Evolutionary conservation across 2,888 invertebrate species (phyloP).

Genomic region (Druceiella hillmani): DNA sequence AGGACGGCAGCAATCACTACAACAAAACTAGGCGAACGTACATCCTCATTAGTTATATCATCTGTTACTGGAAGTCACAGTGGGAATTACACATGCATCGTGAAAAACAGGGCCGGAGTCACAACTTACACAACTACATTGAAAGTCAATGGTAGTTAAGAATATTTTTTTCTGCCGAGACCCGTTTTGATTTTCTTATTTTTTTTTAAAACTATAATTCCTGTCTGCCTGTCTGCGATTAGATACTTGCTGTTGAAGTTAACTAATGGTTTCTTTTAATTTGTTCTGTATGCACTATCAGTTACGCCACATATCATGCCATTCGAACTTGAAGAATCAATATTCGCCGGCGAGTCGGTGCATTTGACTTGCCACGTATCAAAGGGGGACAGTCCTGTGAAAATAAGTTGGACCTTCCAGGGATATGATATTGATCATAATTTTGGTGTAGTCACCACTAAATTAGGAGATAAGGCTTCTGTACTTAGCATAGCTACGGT

Average conservation of each 20-base stretch:
- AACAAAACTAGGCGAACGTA: conserved; percentile 58
- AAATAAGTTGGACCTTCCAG: conserved; percentile 65
- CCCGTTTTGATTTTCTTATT: too few species aligned
- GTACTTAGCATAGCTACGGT: conserved; percentile 55
- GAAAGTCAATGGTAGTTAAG: conserved; percentile 75
- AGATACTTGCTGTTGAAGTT: conserved; percentile 5
- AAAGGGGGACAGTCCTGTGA: conserved; percentile 67
- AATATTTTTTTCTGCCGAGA: too few species aligned
- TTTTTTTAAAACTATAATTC: not conserved
- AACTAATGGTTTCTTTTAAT: conserved; percentile 4
- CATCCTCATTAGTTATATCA: conserved; percentile 63
- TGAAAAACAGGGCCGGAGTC: conserved; percentile 62
- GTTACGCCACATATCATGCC: conserved; percentile 61
- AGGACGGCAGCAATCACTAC: conserved; percentile 39
- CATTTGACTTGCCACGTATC: conserved; percentile 62
- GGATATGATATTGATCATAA: conserved; percentile 54
- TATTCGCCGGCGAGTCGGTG: conserved; percentile 62
- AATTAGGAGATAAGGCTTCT: conserved; percentile 51
- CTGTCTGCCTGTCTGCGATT: not conserved
- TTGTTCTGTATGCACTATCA: conserved; percentile 23
- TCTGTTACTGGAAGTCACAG: conserved; percentile 62
- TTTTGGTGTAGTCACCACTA: conserved; percentile 49
- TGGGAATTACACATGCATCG: conserved; percentile 74
- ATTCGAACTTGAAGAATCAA: conserved; percentile 61
- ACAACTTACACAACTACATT: conserved; percentile 62